Conservation (phyloP, 2,797 vertebrate genomes). For the Gymnothorax javanicus region DNA sequence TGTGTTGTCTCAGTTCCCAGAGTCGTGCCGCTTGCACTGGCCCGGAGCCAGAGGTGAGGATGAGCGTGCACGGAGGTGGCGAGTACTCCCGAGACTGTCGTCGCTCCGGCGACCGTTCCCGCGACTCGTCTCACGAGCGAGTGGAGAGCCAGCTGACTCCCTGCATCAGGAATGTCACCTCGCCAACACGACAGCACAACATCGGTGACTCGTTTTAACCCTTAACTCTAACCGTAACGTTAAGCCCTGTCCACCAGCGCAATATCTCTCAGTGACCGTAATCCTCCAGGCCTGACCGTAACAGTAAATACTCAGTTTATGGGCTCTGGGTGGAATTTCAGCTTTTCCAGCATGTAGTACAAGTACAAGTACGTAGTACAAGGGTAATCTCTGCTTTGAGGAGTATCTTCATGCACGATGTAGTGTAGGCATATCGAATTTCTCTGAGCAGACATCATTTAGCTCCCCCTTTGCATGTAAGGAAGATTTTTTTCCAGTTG, state of each 20-base stretch:
- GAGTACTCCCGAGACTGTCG: slow-evolving; percentile 81
- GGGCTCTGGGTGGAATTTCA: no score
- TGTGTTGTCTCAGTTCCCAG: slow-evolving; percentile 69
- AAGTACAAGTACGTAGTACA: no score
- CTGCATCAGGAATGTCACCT: slow-evolving; percentile 95
- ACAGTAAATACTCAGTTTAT: no score
- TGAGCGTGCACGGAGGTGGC: slow-evolving; percentile 83
- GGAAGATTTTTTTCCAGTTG: no score
- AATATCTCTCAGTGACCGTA: slow-evolving; percentile 54
- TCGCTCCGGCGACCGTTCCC: slow-evolving; percentile 90
- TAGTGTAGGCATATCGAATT: no score
- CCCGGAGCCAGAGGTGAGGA: slow-evolving; percentile 74
- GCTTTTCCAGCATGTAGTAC: no score
- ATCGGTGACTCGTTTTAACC: slow-evolving; percentile 59
- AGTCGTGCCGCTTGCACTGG: slow-evolving; percentile 70
- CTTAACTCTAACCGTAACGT: background rate
- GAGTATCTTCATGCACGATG: no score
- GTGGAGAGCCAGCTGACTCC: slow-evolving; percentile 92
- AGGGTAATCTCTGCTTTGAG: no score
- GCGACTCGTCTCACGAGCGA: slow-evolving; percentile 94
- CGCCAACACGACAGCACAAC: slow-evolving; percentile 90
- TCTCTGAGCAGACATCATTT: no score
- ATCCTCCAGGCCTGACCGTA: background rate
- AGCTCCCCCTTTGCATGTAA: no score
- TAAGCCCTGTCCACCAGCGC: slow-evolving; percentile 68